Conservation (phyloP, 2,797 vertebrate species). For the Alcedo atthis region DNA sequence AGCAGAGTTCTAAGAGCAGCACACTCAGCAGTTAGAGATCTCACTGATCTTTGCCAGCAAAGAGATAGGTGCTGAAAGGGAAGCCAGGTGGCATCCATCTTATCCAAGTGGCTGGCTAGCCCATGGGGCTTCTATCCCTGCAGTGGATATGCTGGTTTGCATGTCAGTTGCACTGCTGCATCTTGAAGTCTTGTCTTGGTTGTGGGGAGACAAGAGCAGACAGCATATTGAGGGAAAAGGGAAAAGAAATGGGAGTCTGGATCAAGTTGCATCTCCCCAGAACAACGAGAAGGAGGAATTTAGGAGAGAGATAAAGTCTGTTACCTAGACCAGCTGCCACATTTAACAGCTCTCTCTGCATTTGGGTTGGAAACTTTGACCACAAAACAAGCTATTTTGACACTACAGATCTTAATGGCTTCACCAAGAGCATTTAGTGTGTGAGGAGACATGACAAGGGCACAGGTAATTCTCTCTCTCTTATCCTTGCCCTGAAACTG, state of each 20-base stretch:
- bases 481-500: not conserved
- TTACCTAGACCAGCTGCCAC: not conserved
- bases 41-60: not conserved
- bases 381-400: not conserved
- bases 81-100: constrained; percentile 12
- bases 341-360: not conserved
- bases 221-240: rapidly evolving
- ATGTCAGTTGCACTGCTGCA: not conserved
- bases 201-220: not conserved
- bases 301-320: not conserved
- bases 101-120: not conserved
- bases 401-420: not conserved
- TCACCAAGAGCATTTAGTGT: not conserved
- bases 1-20: not conserved
- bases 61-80: not conserved
- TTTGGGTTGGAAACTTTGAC: not conserved
- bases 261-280: not conserved
- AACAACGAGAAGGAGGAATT: not conserved
- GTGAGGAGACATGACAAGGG: not conserved
- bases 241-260: not conserved
- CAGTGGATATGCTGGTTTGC: not conserved
- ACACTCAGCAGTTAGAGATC: not conserved
- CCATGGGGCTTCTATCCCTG: not conserved
- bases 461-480: not conserved
- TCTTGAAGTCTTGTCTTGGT: not conserved